phyloP scores from a whole-genome alignment of 2,797 vertebrate species.

The Harpagifer antarcticus region DNA sequence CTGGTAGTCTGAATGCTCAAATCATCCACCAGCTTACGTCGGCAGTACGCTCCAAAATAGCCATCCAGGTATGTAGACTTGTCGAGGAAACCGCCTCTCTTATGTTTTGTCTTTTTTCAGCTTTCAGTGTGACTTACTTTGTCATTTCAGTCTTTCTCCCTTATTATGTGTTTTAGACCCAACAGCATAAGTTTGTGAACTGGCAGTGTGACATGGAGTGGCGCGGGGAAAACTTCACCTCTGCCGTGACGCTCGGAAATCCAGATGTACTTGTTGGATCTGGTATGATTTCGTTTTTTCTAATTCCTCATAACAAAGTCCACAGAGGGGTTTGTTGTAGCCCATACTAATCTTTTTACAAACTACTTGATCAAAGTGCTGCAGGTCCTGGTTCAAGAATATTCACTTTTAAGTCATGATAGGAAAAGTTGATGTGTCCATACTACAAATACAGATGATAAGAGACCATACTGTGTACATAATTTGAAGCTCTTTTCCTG shows the following conservation, averaged over 20 bases:
- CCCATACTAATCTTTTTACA: background rate
- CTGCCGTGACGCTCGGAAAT: slow-evolving; percentile 91
- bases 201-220: slow-evolving; percentile 95
- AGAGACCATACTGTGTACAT: background rate
- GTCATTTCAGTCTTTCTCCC: rapidly evolving
- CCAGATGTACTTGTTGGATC: slow-evolving; percentile 92
- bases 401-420: background rate
- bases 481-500: background rate
- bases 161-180: slow-evolving; percentile 82
- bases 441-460: background rate
- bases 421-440: background rate
- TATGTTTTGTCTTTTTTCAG: background rate
- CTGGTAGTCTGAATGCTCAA: slow-evolving; percentile 93
- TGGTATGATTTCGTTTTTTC: slow-evolving; percentile 77
- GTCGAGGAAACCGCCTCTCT: background rate
- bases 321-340: background rate
- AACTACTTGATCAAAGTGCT: background rate
- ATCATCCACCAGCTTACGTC: slow-evolving; percentile 91
- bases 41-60: slow-evolving; percentile 91
- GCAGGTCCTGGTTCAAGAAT: no score
- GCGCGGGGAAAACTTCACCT: slow-evolving; percentile 90
- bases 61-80: slow-evolving; percentile 84
- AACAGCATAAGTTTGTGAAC: slow-evolving; percentile 95
- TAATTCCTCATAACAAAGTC: background rate
- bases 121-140: background rate